A percentile compares a stretch with the other conserved stretches of the same genome.
These are phyloP conservation scores for Camponotus fellah DNA, from an alignment of 2,888 invertebrate genomes.

Conservation along the genomic window DNA sequence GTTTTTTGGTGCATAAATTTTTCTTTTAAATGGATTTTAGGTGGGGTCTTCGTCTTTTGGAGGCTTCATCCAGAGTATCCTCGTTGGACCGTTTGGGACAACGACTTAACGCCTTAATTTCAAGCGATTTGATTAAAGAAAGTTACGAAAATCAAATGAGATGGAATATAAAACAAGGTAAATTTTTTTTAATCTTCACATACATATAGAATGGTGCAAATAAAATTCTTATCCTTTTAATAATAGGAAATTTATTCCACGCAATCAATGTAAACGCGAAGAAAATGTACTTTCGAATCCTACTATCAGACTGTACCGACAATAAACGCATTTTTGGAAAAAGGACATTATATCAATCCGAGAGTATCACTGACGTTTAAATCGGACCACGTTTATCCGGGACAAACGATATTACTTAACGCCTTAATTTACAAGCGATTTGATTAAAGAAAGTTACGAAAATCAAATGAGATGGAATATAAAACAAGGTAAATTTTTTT, in stretches of 20 bases:
- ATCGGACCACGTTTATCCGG: neutral
- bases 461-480: neutral
- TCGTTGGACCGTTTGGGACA: no score
- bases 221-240: neutral
- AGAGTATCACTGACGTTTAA: neutral
- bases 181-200: neutral
- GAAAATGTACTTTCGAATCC: neutral
- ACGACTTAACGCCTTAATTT: no score
- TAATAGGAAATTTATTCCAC: neutral
- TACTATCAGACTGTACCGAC: neutral
- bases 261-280: neutral
- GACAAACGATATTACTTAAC: conserved; percentile 58
- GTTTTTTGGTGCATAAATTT: no score
- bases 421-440: conserved; percentile 48
- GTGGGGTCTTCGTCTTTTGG: no score
- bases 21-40: no score
- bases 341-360: neutral
- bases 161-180: neutral
- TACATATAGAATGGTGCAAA: neutral
- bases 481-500: neutral
- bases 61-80: no score
- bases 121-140: neutral
- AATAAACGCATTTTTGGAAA: neutral
- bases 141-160: neutral
- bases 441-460: neutral